Conservation (phyloP, 2,888 invertebrate species). For the Parnassius mnemosyne region DNA sequence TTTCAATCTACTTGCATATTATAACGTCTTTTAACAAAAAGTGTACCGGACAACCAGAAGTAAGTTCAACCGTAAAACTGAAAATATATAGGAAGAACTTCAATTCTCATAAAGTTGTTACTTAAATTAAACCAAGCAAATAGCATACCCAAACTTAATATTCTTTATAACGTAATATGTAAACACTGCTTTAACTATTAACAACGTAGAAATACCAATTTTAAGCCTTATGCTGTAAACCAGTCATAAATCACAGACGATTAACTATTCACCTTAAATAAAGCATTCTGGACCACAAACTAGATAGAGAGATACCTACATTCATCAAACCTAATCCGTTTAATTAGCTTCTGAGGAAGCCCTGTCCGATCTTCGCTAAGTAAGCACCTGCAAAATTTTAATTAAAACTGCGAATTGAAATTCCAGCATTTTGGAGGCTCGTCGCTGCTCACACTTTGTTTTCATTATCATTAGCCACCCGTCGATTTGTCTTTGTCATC, state of each 20-base stretch:
- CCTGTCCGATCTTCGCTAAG: conserved; percentile 10
- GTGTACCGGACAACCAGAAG: too few species aligned
- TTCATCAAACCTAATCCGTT: conserved; percentile 25
- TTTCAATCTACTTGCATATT: too few species aligned
- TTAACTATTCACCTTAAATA: conserved; percentile 4
- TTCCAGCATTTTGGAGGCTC: conserved; percentile 12
- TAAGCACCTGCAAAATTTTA: conserved; percentile 21
- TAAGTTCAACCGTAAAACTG: too few species aligned
- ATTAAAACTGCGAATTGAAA: conserved; percentile 26
- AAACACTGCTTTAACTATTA: too few species aligned
- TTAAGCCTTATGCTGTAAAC: too few species aligned
- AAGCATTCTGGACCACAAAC: conserved; percentile 6
- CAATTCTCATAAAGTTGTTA: too few species aligned
- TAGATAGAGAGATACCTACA: conserved; percentile 8
- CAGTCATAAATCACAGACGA: conserved; percentile 7
- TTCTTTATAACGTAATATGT: too few species aligned
- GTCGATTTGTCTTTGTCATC: conserved; percentile 25
- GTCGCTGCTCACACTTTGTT: conserved; percentile 16
- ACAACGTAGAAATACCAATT: too few species aligned
- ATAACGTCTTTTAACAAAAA: too few species aligned
- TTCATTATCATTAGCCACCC: conserved; percentile 17
- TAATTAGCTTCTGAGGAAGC: conserved; percentile 16
- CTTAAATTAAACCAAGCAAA: too few species aligned
- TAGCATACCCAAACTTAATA: too few species aligned
- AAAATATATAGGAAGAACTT: too few species aligned